phyloP scores from a whole-genome alignment of 2,888 invertebrate genomes.

The Nebria brevicollis region DNA sequence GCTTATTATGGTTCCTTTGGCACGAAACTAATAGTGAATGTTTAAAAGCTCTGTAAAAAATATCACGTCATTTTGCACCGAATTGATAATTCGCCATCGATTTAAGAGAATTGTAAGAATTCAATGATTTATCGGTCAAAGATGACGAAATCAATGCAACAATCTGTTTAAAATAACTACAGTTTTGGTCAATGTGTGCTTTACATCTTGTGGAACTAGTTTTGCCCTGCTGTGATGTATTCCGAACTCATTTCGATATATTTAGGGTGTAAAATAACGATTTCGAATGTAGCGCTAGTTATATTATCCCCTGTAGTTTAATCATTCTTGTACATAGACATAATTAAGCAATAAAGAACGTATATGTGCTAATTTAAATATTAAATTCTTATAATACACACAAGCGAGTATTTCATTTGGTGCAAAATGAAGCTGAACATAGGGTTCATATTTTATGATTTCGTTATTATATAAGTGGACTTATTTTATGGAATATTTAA shows the following conservation, averaged over 20 bases:
- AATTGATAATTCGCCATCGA: background rate
- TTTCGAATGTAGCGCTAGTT: no score
- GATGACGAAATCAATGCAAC: no score
- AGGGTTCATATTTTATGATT: background rate
- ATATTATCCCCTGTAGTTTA: no score
- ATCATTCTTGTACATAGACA: no score
- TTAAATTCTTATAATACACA: background rate
- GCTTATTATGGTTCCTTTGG: background rate
- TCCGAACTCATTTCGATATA: no score
- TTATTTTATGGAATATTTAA: background rate
- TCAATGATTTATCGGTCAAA: no score
- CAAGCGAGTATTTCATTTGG: background rate
- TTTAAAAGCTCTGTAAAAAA: background rate
- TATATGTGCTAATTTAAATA: background rate
- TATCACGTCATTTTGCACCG: background rate
- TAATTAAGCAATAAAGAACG: background rate
- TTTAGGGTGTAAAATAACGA: no score
- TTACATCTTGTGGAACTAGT: no score
- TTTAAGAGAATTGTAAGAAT: no score
- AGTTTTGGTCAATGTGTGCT: no score
- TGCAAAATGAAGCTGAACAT: background rate
- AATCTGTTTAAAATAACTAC: no score
- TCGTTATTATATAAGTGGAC: background rate
- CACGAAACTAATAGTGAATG: background rate
- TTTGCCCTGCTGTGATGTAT: no score